Percentiles rank a stretch among this genome's conserved stretches.
Conservation (phyloP, 1,140 invertebrate genomes). For the Drosophila mojavensis region DNA sequence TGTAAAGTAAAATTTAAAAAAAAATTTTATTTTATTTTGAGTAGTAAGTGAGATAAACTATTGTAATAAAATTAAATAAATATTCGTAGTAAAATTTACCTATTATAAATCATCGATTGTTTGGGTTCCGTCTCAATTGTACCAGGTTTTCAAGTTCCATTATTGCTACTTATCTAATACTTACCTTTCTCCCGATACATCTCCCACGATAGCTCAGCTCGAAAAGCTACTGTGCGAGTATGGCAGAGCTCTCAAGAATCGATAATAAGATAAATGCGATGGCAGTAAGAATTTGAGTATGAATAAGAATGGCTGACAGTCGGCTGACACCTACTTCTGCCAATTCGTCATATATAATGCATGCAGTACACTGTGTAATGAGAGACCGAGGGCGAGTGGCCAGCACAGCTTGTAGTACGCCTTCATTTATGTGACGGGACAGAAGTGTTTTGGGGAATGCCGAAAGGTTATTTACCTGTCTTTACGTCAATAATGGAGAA, state of each 20-base stretch:
- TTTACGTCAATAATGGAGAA: conserved; percentile 66
- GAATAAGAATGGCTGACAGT: neutral
- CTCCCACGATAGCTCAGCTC: neutral
- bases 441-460: conserved; percentile 46
- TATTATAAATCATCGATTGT: no score
- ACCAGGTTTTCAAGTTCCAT: no score
- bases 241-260: neutral
- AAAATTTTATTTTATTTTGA: no score
- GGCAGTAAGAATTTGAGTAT: conserved; percentile 3
- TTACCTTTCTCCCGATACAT: neutral
- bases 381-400: conserved; percentile 26
- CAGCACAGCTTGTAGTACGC: conserved; percentile 52
- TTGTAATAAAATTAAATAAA: no score
- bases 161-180: neutral
- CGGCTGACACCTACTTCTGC: conserved; percentile 30
- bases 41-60: no score
- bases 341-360: conserved; percentile 33
- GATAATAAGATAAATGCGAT: conserved; percentile 1
- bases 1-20: no score
- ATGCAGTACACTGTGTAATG: conserved; percentile 8
- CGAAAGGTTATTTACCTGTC: conserved; percentile 76
- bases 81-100: no score
- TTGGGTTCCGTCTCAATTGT: no score
- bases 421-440: conserved; percentile 53
- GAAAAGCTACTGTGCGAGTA: neutral